These are phyloP conservation scores for Deroplatys truncata DNA, from an alignment of 2,888 invertebrate genomes.

Conservation along the genomic window DNA sequence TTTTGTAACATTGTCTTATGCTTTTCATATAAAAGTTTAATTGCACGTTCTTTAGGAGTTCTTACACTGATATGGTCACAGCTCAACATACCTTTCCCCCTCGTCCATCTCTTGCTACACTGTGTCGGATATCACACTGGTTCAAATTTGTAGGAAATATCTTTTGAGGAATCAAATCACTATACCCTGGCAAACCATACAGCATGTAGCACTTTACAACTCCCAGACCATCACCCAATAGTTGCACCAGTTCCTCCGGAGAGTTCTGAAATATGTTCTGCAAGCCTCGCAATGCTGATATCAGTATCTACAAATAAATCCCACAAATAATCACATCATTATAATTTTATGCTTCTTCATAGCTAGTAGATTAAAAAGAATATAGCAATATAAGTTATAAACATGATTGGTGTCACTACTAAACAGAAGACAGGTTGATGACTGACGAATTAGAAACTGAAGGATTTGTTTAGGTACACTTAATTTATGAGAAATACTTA, in stretches of 20 bases:
- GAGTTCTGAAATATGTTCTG: slow-evolving; percentile 39
- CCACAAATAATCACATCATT: background rate
- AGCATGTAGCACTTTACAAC: slow-evolving; percentile 55
- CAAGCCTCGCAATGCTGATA: slow-evolving; percentile 43
- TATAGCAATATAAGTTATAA: too few species aligned
- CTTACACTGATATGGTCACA: too few species aligned
- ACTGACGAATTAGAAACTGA: too few species aligned
- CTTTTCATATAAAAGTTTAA: too few species aligned
- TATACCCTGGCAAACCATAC: slow-evolving; percentile 48
- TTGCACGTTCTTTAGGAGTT: too few species aligned
- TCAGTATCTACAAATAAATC: slow-evolving; percentile 46
- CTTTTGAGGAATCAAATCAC: slow-evolving; percentile 22
- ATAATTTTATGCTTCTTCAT: background rate
- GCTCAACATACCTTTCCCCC: background rate
- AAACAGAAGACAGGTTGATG: too few species aligned
- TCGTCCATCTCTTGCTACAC: background rate
- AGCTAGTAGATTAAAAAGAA: background rate
- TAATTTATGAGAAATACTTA: too few species aligned
- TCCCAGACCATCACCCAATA: slow-evolving; percentile 55
- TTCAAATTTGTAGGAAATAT: slow-evolving; percentile 25
- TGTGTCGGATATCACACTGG: slow-evolving; percentile 12
- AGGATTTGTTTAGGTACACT: too few species aligned
- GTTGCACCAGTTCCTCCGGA: slow-evolving; percentile 26
- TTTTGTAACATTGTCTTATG: too few species aligned
- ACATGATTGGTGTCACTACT: too few species aligned